Conservation (phyloP, 2,113 vertebrate genomes). For the Danionella cerebrum region DNA sequence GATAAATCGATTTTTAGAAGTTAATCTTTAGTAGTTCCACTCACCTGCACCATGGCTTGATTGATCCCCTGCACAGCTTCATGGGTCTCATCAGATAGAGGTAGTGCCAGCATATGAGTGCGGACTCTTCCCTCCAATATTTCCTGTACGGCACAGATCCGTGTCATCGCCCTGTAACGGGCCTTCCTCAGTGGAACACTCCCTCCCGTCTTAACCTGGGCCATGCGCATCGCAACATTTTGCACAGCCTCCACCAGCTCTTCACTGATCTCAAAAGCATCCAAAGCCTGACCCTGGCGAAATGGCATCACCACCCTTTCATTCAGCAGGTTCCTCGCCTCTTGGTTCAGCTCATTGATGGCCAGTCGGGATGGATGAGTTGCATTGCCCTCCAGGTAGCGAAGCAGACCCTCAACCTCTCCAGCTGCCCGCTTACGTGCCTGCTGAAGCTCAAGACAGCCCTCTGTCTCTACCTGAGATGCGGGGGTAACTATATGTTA, state of each 20-base stretch:
- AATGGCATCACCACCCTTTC: conserved; percentile 74
- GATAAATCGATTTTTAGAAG: background rate
- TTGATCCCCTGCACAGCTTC: conserved; percentile 86
- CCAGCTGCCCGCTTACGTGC: conserved; percentile 82
- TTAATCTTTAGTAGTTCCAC: conserved; percentile 40
- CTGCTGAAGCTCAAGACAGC: conserved; percentile 79
- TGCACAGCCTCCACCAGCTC: conserved; percentile 88
- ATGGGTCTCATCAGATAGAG: conserved; percentile 80
- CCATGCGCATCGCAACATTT: conserved; percentile 79
- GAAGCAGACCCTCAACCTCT: conserved; percentile 82
- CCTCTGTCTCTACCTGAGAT: conserved; percentile 88
- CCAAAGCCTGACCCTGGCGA: conserved; percentile 58
- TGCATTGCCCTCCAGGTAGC: conserved; percentile 86
- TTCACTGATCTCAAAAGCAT: conserved; percentile 62
- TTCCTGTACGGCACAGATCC: conserved; percentile 85
- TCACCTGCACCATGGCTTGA: conserved; percentile 85
- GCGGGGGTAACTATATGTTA: background rate
- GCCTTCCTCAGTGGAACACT: conserved; percentile 83
- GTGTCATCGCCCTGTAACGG: conserved; percentile 81
- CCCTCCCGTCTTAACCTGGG: conserved; percentile 89
- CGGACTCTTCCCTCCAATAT: conserved; percentile 77
- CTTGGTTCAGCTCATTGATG: conserved; percentile 78
- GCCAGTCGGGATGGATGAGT: conserved; percentile 80
- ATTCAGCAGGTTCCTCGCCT: conserved; percentile 77
- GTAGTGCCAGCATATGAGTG: conserved; percentile 78